phyloP scores from a whole-genome alignment of 2,797 vertebrate species.

The Remorina albescens region DNA sequence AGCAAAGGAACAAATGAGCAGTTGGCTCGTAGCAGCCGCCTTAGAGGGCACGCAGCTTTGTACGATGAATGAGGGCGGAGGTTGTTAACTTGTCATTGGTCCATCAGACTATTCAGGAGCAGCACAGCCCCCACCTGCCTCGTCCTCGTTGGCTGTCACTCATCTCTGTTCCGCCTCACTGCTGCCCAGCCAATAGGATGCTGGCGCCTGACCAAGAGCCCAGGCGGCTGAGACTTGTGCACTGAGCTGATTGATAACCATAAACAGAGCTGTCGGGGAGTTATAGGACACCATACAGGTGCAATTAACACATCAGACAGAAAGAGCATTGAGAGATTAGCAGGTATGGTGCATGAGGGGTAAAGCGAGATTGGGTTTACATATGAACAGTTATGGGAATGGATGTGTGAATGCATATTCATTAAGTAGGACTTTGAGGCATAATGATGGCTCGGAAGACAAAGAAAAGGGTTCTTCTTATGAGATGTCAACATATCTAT shows the following conservation, averaged over 20 bases:
- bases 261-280: constrained; percentile 78
- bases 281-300: constrained; percentile 85
- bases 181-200: constrained; percentile 80
- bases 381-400: constrained; percentile 36
- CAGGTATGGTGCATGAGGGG: constrained; percentile 30
- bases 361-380: constrained; percentile 31
- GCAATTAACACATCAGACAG: constrained; percentile 75
- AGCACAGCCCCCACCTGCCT: background rate
- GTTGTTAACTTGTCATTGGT: constrained; percentile 80
- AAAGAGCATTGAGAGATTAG: constrained; percentile 33
- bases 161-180: constrained; percentile 85
- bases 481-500: background rate
- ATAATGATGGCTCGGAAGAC: constrained; percentile 15
- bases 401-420: constrained; percentile 48
- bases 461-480: constrained; percentile 4
- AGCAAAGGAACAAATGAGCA: constrained; percentile 3
- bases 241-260: constrained; percentile 81
- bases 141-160: constrained; percentile 79
- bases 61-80: constrained; percentile 67
- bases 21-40: constrained; percentile 54
- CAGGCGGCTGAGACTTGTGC: constrained; percentile 77
- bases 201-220: constrained; percentile 82
- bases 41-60: constrained; percentile 55
- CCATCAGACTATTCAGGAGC: constrained; percentile 63
- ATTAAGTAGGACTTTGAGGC: constrained; percentile 37